phyloP scores from a whole-genome alignment of 1,140 invertebrate genomes.

The Chironomus striatipennis region DNA sequence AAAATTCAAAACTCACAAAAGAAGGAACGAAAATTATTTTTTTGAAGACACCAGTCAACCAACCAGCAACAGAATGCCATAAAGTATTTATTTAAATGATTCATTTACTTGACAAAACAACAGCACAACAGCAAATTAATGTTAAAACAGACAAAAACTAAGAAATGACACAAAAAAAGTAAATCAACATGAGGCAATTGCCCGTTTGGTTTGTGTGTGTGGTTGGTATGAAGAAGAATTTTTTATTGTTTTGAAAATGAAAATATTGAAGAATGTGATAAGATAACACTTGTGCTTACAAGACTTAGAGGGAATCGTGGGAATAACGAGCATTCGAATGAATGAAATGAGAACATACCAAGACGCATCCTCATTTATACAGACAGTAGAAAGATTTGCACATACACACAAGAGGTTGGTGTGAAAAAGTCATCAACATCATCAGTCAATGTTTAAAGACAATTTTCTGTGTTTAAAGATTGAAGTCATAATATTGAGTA shows the following conservation, averaged over 20 bases:
- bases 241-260: not conserved
- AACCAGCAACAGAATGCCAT: not conserved
- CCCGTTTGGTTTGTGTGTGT: not conserved
- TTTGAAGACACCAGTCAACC: no score
- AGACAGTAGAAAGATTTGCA: no score
- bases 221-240: not conserved
- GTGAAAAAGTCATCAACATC: no score
- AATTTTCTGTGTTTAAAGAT: not conserved
- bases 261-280: not conserved
- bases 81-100: conserved; percentile 11
- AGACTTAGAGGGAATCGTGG: not conserved
- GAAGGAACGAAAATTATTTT: no score
- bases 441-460: no score
- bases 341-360: no score
- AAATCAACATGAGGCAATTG: not conserved
- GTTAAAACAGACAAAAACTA: not conserved
- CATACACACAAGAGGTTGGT: no score
- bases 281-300: not conserved
- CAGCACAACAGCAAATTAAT: not conserved
- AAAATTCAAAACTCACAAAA: not conserved
- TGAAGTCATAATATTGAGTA: no score
- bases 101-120: not conserved
- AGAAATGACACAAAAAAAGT: not conserved
- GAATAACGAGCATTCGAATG: no score
- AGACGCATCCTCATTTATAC: no score